A percentile compares a stretch with the other conserved stretches of the same genome.
These are phyloP conservation scores for Malurus cyaneus DNA, from an alignment of 2,113 vertebrate genomes.

Conservation along the genomic window DNA sequence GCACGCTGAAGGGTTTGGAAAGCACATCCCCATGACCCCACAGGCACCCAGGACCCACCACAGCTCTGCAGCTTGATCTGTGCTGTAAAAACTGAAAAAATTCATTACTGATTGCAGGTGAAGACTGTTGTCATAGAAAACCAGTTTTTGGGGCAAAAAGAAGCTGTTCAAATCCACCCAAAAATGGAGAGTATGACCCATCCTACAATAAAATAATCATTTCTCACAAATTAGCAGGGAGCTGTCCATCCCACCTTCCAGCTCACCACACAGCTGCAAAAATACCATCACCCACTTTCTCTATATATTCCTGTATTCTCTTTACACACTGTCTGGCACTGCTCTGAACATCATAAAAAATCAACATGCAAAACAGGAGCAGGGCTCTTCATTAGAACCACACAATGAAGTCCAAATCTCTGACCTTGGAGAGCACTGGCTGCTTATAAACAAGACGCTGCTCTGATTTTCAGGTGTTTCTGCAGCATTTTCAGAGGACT, in stretches of 20 bases:
- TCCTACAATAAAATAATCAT: background rate
- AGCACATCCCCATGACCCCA: background rate
- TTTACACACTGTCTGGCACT: background rate
- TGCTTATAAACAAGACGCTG: fast-evolving
- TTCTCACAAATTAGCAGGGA: background rate
- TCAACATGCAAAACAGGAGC: background rate
- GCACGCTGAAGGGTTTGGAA: fast-evolving
- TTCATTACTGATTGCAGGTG: background rate
- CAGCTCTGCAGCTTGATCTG: background rate
- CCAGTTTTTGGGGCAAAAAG: background rate
- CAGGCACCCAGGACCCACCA: background rate
- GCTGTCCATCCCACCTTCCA: background rate
- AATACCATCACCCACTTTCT: background rate
- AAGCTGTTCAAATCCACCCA: background rate
- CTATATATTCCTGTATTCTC: background rate
- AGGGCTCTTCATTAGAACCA: background rate
- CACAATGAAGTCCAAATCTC: background rate
- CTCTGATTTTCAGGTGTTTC: background rate
- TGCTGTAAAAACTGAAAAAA: background rate
- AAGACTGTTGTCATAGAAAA: background rate
- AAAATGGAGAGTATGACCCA: background rate
- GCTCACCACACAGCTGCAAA: background rate
- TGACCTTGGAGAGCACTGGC: background rate
- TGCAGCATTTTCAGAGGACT: background rate
- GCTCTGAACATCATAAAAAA: background rate